Base-by-base conservation (phyloP, 2,113 vertebrate species). In the Empidonax alnorum region DNA sequence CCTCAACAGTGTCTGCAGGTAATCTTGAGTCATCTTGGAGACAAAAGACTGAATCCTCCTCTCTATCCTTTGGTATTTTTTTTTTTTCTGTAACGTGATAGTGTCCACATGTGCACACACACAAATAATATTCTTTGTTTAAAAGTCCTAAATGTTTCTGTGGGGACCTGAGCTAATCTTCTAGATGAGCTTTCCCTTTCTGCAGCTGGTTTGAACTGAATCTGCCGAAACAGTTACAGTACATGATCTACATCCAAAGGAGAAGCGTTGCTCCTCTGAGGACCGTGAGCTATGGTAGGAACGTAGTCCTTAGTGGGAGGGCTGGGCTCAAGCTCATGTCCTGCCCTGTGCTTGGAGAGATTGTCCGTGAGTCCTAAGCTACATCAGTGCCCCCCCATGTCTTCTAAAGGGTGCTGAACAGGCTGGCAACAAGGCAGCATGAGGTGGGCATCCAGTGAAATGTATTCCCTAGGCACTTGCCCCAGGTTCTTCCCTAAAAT, bases 351-450 rank as follows among this genome's bases (percentile, higher is more conserved):
- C 30, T 44, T 63, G 30, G 39, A 79, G 58, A 42, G 35, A 17
- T 44, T 41, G 10, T 42, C 41, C 30, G 0, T 2, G 3, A 81
- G 9, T 42, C 25, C 62, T 47, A 47, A 74, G 37, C 41, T 73
- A 2, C 0, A 0, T 6, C 1, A 0, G 35, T 92, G 47, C 15
- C 71, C 10, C n/a, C 19, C 1, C 0, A 0, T 41, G 1, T 53
- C 62, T 50, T 83, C 72, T 52, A 68, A 50, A 35, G 46, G 11
- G 5, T 1, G 0, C 33, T 58, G 46, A 77, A 53, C 27, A 27
- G 41, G 5, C 31, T 7, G 5, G 9, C 77, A 76, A 24, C 30
- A 41, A 41, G 24, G 61, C 61, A 68, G 56, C 1, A 0, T 7
- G 31, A 56, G 42, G n/a, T 17, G 5, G 28, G 20, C 1, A 1